Percentiles rank a stretch among this genome's conserved stretches.
phyloP scores from a whole-genome alignment of 2,113 vertebrate species.

The Macroglossus sobrinus region DNA sequence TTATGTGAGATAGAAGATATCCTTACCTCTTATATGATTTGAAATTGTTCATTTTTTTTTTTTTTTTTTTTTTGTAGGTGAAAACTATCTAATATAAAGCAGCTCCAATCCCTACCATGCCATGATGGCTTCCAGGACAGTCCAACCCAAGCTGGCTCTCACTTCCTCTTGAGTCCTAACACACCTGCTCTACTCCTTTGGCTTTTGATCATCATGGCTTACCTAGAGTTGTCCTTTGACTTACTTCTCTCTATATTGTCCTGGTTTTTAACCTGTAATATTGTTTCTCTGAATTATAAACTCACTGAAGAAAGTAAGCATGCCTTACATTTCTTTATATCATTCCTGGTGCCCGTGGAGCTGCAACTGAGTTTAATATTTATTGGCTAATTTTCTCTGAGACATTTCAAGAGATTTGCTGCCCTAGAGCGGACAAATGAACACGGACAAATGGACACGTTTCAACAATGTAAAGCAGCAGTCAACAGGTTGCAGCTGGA shows the following conservation, averaged over 20 bases:
- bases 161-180: neutral
- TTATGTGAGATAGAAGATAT: neutral
- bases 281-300: slow-evolving; percentile 14
- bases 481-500: neutral
- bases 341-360: neutral
- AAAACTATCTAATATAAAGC: neutral
- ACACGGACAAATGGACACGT: neutral
- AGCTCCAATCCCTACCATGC: neutral
- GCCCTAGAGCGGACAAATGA: neutral
- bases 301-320: neutral
- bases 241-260: neutral
- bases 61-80: neutral
- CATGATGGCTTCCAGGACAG: neutral
- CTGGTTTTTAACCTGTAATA: neutral
- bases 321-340: neutral
- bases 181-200: neutral
- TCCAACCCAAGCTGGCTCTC: neutral
- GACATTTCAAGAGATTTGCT: slow-evolving; percentile 31
- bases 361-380: slow-evolving; percentile 18
- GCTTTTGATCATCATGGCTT: neutral
- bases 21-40: neutral
- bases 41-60: neutral
- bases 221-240: neutral
- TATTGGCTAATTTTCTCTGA: neutral
- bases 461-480: slow-evolving; percentile 29